These are phyloP conservation scores for Sepiola atlantica DNA, from an alignment of 2,888 invertebrate genomes.

Conservation along the genomic window DNA sequence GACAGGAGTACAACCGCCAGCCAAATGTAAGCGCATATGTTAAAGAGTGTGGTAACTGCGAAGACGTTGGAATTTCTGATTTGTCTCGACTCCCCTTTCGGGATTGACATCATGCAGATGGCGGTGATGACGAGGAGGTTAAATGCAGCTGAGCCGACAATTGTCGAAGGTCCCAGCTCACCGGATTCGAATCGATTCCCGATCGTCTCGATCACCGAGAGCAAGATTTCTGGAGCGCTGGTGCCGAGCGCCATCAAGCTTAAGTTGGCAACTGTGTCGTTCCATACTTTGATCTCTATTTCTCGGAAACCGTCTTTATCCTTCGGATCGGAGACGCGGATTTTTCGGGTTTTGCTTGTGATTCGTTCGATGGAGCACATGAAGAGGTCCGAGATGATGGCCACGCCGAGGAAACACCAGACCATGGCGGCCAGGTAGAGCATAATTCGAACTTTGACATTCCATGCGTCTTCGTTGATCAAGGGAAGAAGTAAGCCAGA, in stretches of 20 bases:
- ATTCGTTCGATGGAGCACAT: slow-evolving; percentile 80
- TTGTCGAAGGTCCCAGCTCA: slow-evolving; percentile 78
- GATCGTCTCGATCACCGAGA: slow-evolving; percentile 77
- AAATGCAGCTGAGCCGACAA: slow-evolving; percentile 79
- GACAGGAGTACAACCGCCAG: slow-evolving; percentile 77
- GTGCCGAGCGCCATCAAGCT: slow-evolving; percentile 79
- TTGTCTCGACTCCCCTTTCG: slow-evolving; percentile 73
- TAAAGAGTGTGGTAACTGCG: slow-evolving; percentile 72
- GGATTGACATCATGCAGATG: slow-evolving; percentile 77
- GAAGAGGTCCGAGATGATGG: slow-evolving; percentile 79
- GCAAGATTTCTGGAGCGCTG: slow-evolving; percentile 78
- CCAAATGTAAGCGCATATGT: slow-evolving; percentile 80
- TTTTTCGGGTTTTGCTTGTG: slow-evolving; percentile 77
- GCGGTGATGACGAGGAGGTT: slow-evolving; percentile 78
- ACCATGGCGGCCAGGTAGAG: slow-evolving; percentile 77
- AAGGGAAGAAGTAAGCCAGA: slow-evolving; percentile 76
- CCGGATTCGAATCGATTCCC: slow-evolving; percentile 75
- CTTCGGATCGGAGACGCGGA: slow-evolving; percentile 68
- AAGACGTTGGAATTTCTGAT: slow-evolving; percentile 76
- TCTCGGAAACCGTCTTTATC: slow-evolving; percentile 69
- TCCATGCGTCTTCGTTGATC: slow-evolving; percentile 77
- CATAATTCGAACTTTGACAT: slow-evolving; percentile 72
- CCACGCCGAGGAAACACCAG: slow-evolving; percentile 79
- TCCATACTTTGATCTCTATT: slow-evolving; percentile 78
- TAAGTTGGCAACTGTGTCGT: slow-evolving; percentile 79